Conservation (phyloP, 2,113 vertebrate species). For the Sorex araneus region DNA sequence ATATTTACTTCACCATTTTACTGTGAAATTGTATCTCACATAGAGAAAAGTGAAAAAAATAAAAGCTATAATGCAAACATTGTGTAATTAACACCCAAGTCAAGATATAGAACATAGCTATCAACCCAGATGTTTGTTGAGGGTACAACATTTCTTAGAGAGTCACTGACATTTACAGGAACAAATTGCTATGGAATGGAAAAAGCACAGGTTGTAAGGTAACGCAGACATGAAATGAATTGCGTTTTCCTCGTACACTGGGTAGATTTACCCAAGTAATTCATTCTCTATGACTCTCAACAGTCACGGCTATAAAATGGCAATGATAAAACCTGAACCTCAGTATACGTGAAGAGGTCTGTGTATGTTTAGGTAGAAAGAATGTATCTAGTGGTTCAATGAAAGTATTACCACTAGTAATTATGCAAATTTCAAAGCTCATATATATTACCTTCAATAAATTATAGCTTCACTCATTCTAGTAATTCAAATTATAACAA, state of each 20-base stretch:
- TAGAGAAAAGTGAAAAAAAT: not conserved
- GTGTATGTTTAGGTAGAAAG: no score
- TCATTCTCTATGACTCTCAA: not conserved
- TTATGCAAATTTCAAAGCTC: not conserved
- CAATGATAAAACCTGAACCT: not conserved
- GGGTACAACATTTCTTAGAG: slow-evolving; percentile 18
- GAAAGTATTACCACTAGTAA: not conserved
- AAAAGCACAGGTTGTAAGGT: not conserved
- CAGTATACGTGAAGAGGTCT: not conserved
- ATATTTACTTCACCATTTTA: slow-evolving; percentile 13
- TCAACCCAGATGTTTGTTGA: not conserved
- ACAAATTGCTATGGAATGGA: not conserved
- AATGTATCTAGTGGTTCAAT: not conserved
- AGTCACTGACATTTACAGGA: not conserved
- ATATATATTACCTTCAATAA: not conserved
- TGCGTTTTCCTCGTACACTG: not conserved
- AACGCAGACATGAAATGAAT: not conserved
- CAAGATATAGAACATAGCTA: slow-evolving; percentile 19
- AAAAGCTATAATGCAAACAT: no score
- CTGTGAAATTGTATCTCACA: slow-evolving; percentile 6
- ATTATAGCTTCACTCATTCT: not conserved
- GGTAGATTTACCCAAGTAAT: not conserved
- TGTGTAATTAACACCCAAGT: slow-evolving; percentile 5
- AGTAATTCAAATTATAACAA: slow-evolving; percentile 6
- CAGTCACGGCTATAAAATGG: not conserved